Evolutionary conservation across 2,888 invertebrate species (phyloP).

Genomic region (Clivina fossor): DNA sequence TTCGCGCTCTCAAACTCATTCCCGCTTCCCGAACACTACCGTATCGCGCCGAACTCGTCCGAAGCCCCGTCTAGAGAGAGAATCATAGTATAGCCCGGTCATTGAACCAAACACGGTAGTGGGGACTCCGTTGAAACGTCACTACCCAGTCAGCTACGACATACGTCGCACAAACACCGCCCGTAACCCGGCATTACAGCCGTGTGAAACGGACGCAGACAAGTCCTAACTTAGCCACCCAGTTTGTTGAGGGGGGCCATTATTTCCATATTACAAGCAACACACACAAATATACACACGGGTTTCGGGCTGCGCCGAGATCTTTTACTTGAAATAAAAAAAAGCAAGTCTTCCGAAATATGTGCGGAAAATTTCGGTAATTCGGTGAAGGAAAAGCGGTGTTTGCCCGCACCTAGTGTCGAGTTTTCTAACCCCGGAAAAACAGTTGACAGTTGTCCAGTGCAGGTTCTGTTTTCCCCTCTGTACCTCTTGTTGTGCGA

Average conservation of each 20-base stretch:
- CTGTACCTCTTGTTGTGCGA: slow-evolving; percentile 27
- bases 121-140: slow-evolving; percentile 50
- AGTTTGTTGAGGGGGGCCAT: slow-evolving; percentile 22
- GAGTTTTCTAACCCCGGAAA: slow-evolving; percentile 1
- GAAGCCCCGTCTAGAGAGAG: slow-evolving; percentile 40
- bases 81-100: slow-evolving; percentile 50
- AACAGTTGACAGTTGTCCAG: slow-evolving; percentile 9
- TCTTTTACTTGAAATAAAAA: no score
- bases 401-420: slow-evolving; percentile 33
- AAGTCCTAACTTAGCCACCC: slow-evolving; percentile 12
- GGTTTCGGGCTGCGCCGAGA: slow-evolving; percentile 44
- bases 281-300: slow-evolving; percentile 52
- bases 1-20: slow-evolving; percentile 36
- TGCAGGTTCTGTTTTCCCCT: no score
- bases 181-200: slow-evolving; percentile 38
- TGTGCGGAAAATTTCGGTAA: slow-evolving; percentile 39
- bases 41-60: slow-evolving; percentile 44
- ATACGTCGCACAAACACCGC: slow-evolving; percentile 45
- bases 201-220: slow-evolving; percentile 29
- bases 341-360: slow-evolving; percentile 53
- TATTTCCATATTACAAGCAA: slow-evolving; percentile 51
- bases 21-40: slow-evolving; percentile 25
- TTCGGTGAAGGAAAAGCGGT: slow-evolving; percentile 15
- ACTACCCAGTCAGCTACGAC: slow-evolving; percentile 48
- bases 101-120: slow-evolving; percentile 48